phyloP scores from a whole-genome alignment of 2,888 invertebrate genomes.

The Petrophora chlorosata region DNA sequence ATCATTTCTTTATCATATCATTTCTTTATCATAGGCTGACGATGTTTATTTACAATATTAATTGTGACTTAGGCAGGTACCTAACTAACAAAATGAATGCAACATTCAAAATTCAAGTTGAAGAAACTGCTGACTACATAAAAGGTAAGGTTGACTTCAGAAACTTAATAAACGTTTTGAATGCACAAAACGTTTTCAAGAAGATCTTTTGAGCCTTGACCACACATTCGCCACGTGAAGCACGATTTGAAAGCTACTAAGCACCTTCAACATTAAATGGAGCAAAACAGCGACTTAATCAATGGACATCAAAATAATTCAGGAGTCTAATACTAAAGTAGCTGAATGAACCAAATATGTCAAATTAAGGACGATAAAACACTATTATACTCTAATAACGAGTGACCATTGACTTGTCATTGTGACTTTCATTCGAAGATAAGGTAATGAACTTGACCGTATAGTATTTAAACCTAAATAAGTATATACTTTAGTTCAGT shows the following conservation, averaged over 20 bases:
- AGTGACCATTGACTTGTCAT: constrained; percentile 37
- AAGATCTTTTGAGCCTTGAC: not conserved
- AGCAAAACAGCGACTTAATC: constrained; percentile 32
- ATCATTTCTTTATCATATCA: too few relatives aligned
- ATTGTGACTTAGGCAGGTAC: too few relatives aligned
- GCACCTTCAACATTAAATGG: constrained; percentile 33
- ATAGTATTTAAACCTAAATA: constrained; percentile 13
- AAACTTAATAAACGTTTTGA: too few relatives aligned
- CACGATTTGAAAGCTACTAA: not conserved
- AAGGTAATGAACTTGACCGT: constrained; percentile 30
- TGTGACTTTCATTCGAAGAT: constrained; percentile 32
- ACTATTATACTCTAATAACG: too few relatives aligned
- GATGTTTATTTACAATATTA: too few relatives aligned
- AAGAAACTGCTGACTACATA: too few relatives aligned
- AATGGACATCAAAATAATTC: constrained; percentile 7
- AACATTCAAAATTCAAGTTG: too few relatives aligned
- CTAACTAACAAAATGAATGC: too few relatives aligned
- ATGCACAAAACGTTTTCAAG: too few relatives aligned
- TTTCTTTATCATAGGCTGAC: too few relatives aligned
- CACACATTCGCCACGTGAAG: constrained; percentile 10
- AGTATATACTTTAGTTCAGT: constrained; percentile 13
- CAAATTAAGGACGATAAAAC: too few relatives aligned
- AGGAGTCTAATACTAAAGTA: constrained; percentile 26
- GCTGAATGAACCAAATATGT: constrained; percentile 10
- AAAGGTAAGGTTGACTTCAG: too few relatives aligned